Conservation (phyloP, 2,797 vertebrate genomes). For the Lacerta viridis region DNA sequence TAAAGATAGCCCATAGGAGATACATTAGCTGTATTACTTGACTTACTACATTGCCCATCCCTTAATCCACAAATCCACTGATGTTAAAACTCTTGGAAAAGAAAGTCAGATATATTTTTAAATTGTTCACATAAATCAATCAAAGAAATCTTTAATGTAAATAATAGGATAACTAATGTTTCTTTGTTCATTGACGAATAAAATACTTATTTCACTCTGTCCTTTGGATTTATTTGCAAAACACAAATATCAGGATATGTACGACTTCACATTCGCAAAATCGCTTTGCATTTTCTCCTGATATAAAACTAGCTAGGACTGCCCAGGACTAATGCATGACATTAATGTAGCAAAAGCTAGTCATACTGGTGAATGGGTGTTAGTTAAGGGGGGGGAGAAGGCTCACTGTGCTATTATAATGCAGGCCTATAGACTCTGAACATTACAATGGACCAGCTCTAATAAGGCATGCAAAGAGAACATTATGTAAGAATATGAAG, state of each 20-base stretch:
- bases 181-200: constrained; percentile 66
- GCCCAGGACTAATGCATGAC: neutral
- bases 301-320: neutral
- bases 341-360: neutral
- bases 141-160: constrained; percentile 52
- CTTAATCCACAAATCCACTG: constrained; percentile 42
- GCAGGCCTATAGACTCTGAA: neutral
- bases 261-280: neutral
- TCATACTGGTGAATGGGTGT: neutral
- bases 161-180: constrained; percentile 58
- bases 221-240: neutral
- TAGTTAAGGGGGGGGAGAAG: too few relatives aligned
- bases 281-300: too few relatives aligned
- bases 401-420: too few relatives aligned
- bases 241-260: neutral
- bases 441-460: neutral
- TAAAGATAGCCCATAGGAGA: neutral
- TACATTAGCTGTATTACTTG: constrained; percentile 24
- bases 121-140: constrained; percentile 49
- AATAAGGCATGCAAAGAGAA: neutral
- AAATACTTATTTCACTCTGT: constrained; percentile 59
- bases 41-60: constrained; percentile 41
- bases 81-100: constrained; percentile 23
- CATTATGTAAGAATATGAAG: neutral
- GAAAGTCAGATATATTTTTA: constrained; percentile 37